Evolutionary conservation across 1,140 invertebrate genomes (phyloP).

Genomic region (Antheraea pernyi): DNA sequence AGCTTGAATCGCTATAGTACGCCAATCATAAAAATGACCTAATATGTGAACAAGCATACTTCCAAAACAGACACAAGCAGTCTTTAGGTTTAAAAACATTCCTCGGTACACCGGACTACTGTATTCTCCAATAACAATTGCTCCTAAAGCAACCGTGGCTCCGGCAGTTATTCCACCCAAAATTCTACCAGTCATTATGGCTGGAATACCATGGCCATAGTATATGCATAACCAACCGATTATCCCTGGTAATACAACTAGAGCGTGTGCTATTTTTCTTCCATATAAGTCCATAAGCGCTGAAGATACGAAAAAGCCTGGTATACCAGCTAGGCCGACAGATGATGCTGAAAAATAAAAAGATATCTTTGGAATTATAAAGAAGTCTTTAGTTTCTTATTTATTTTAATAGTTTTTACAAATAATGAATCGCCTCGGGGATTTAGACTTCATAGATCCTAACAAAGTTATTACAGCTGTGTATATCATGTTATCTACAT

Average conservation of each 20-base stretch:
- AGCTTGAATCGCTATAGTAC: slow-evolving; percentile 41
- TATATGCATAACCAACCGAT: slow-evolving; percentile 29
- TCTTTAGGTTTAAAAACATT: slow-evolving; percentile 62
- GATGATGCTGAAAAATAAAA: slow-evolving; percentile 29
- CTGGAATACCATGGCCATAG: slow-evolving; percentile 13
- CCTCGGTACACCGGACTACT: slow-evolving; percentile 33
- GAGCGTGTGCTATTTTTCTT: slow-evolving; percentile 14
- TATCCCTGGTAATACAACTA: slow-evolving; percentile 23
- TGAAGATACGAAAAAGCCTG: slow-evolving; percentile 31
- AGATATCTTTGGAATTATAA: slow-evolving; percentile 1
- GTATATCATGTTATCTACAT: no score
- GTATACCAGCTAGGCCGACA: slow-evolving; percentile 23
- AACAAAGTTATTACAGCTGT: no score
- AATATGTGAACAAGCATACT: slow-evolving; percentile 29
- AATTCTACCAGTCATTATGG: slow-evolving; percentile 19
- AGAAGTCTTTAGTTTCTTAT: no score
- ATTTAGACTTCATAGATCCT: no score
- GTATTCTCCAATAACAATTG: slow-evolving; percentile 34
- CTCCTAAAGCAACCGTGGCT: slow-evolving; percentile 18
- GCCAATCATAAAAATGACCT: slow-evolving; percentile 47
- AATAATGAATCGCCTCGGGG: no score
- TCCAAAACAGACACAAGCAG: slow-evolving; percentile 45
- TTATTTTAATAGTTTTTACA: no score
- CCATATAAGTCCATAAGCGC: slow-evolving; percentile 32
- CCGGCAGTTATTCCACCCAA: slow-evolving; percentile 26